Base-by-base conservation (phyloP, 2,113 vertebrate species). In the Notothenia coriiceps region DNA sequence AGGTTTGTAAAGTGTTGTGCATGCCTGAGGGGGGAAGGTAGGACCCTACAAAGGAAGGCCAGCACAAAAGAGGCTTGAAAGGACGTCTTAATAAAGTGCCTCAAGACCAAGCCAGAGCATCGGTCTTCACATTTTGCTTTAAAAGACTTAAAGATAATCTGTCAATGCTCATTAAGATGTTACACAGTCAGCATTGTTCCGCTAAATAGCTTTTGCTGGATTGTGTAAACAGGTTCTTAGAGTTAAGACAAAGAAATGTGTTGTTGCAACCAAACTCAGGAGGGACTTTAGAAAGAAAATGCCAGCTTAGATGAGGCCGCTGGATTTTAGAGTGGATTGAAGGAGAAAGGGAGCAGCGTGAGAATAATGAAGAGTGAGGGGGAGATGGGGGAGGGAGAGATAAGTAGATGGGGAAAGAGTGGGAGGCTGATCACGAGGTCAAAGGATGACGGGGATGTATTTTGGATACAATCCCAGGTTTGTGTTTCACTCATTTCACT, bases 211-310 rank as follows among this genome's bases (percentile, higher is more conserved):
- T 84, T 35, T 43, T 15, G 20, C 51, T 62, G 72, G 74, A 74
- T 83, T 85, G 51, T 18, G 56, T 40, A 40, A 40, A 40, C 35
- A 40, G 29, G 29, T 3, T 4, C 29, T 29, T 29, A 4, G 29
- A 29, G 10, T 3, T 2, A 3, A 60, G 50, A 84, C 73, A 80
- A 86, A 86, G 82, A 57, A 22, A 18, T 1, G 52, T 9, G 43
- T 76, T 87, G 80, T 85, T 65, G 35, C 6, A 40, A 6, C 56
- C 29, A 50, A 54, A 78, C 54, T 57, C 35, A 20, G 64, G 43
- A 43, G 69, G 18, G 49, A 56, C 52, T 64, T 74, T 43, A 55
- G 46, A 75, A 79, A 86, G 71, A 90, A 40, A 92, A 90, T 86
- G 59, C 87, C 87, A 74, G 57, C 17, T 22, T 84, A 76, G 86